A percentile compares a stretch with the other conserved stretches of the same genome.
Conservation (phyloP, 2,113 vertebrate species). For the Furnarius figulus region DNA sequence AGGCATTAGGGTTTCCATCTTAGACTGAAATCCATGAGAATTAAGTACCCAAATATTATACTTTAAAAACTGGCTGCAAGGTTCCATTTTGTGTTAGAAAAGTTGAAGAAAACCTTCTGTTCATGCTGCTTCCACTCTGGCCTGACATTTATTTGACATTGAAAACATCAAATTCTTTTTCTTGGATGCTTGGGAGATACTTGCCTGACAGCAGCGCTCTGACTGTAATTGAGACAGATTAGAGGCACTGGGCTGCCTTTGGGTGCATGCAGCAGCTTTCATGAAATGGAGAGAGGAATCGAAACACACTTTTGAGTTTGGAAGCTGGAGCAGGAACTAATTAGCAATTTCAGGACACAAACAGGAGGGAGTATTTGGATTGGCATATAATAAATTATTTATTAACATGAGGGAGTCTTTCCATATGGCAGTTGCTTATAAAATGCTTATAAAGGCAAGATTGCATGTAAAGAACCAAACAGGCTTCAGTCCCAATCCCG, state of each 20-base stretch:
- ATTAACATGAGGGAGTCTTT: neutral
- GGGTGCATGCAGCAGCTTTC: constrained; percentile 24
- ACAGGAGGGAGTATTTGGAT: constrained; percentile 29
- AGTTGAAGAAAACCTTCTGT: neutral
- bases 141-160: constrained; percentile 40
- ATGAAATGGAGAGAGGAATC: constrained; percentile 23
- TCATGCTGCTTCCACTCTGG: neutral
- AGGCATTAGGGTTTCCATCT: neutral
- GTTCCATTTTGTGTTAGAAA: neutral
- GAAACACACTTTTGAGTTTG: constrained; percentile 32
- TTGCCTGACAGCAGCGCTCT: constrained; percentile 20
- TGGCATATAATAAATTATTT: neutral
- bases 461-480: neutral
- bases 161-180: constrained; percentile 15
- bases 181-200: neutral
- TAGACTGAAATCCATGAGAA: neutral
- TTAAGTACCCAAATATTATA: neutral
- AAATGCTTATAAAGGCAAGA: neutral
- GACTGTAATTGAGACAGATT: constrained; percentile 44
- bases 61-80: neutral
- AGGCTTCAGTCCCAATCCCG: neutral
- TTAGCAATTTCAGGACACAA: constrained; percentile 60
- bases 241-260: constrained; percentile 53
- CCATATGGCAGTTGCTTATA: constrained; percentile 19
- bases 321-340: constrained; percentile 62